Evolutionary conservation across 2,888 invertebrate genomes (phyloP).

Genomic region (Brachypalpus laphriformis): DNA sequence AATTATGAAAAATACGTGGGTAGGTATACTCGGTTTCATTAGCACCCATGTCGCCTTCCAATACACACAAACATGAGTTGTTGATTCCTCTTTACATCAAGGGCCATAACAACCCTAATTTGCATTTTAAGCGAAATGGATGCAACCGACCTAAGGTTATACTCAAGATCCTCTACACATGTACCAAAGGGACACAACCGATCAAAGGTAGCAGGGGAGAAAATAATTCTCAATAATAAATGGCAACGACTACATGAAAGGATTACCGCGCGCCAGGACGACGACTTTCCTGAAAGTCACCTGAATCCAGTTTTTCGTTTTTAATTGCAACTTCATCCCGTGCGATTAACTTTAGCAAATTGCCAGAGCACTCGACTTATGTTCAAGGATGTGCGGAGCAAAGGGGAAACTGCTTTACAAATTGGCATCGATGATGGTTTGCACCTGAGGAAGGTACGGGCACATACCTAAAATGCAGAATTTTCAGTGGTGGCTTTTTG

Average conservation of each 20-base stretch:
- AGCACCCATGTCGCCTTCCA: conserved; percentile 23
- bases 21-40: conserved; percentile 42
- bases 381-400: not conserved
- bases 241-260: conserved; percentile 38
- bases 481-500: conserved; percentile 11
- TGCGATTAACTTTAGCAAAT: conserved; percentile 64
- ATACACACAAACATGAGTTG: conserved; percentile 25
- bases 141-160: conserved; percentile 50
- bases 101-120: conserved; percentile 48
- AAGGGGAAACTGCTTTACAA: conserved; percentile 25
- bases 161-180: not conserved
- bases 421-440: conserved; percentile 58
- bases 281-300: not conserved
- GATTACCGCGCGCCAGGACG: conserved; percentile 41
- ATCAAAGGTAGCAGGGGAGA: not conserved
- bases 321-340: conserved; percentile 69
- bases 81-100: conserved; percentile 26
- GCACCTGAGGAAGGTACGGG: conserved; percentile 36
- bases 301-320: conserved; percentile 19
- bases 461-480: not conserved
- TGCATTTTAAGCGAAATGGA: conserved; percentile 66
- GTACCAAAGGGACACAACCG: not conserved
- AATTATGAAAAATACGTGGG: conserved; percentile 70
- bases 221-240: conserved; percentile 13
- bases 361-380: conserved; percentile 15